A percentile compares a stretch with the other conserved stretches of the same genome.
Conservation (phyloP, 2,113 vertebrate genomes). For the Centropus unirufus region DNA sequence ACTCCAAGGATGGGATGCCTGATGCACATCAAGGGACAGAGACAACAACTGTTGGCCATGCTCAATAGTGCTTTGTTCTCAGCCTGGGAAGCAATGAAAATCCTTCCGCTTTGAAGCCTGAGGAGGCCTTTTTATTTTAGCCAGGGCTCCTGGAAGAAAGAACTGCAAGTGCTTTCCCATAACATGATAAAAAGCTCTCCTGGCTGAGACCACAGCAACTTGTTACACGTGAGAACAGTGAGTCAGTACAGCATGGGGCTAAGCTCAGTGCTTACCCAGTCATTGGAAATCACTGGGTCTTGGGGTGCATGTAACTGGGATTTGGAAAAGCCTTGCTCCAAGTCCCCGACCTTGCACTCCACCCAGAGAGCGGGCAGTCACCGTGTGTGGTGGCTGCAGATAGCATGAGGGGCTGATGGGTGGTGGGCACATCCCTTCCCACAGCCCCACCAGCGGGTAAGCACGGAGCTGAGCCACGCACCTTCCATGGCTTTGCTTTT, state of each 20-base stretch:
- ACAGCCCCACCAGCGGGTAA: background rate
- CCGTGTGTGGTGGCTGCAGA: rapidly evolving
- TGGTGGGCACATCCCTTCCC: background rate
- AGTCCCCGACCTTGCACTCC: background rate
- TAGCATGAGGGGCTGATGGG: rapidly evolving
- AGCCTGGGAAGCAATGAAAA: conserved; percentile 46
- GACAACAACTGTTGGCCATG: conserved; percentile 41
- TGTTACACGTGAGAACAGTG: background rate
- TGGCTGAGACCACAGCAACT: background rate
- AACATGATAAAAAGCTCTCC: conserved; percentile 12
- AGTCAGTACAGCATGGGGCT: background rate
- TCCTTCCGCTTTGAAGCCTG: conserved; percentile 54
- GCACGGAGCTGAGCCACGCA: rapidly evolving
- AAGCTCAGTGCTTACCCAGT: background rate
- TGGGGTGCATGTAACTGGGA: background rate
- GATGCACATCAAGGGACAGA: conserved; percentile 54
- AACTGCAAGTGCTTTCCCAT: conserved; percentile 37
- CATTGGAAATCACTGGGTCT: background rate
- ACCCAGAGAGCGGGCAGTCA: background rate
- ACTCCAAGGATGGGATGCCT: background rate
- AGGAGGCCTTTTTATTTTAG: conserved; percentile 42
- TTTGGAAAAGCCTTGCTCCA: background rate
- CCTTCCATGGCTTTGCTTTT: background rate
- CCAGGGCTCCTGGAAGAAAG: conserved; percentile 30
- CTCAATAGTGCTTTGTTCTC: conserved; percentile 64